phyloP scores from a whole-genome alignment of 2,797 vertebrate genomes.

The Manis pentadactyla region DNA sequence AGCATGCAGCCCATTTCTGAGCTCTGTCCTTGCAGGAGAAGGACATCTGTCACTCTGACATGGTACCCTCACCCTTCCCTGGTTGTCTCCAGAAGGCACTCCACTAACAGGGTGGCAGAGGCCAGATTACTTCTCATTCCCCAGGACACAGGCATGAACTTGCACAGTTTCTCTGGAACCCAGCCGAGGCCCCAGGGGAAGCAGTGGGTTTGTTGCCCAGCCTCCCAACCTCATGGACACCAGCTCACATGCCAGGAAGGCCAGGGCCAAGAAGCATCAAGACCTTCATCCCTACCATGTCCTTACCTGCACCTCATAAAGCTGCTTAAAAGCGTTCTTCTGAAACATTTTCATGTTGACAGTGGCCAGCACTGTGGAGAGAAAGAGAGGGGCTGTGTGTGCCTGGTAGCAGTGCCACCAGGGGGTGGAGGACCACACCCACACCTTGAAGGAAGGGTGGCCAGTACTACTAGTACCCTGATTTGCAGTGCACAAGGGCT shows the following conservation, averaged over 20 bases:
- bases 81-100: neutral
- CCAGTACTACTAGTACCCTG: neutral
- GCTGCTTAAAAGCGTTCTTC: conserved; percentile 85
- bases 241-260: fast-evolving
- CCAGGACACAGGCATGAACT: neutral
- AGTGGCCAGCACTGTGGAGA: conserved; percentile 89
- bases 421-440: neutral
- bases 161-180: neutral
- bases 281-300: neutral
- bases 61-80: neutral
- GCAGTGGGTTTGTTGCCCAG: neutral
- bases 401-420: too few species aligned
- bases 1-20: neutral
- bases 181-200: neutral
- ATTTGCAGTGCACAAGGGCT: neutral
- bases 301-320: conserved; percentile 91
- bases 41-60: neutral
- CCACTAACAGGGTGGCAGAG: neutral
- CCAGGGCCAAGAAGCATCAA: neutral
- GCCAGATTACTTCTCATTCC: neutral
- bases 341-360: conserved; percentile 92
- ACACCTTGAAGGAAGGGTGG: neutral
- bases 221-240: neutral
- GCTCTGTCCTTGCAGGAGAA: neutral
- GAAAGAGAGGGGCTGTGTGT: neutral